Percentiles rank a stretch among this genome's conserved stretches.
Conservation (phyloP, 2,888 invertebrate genomes). For the Phyto melanocephala region DNA sequence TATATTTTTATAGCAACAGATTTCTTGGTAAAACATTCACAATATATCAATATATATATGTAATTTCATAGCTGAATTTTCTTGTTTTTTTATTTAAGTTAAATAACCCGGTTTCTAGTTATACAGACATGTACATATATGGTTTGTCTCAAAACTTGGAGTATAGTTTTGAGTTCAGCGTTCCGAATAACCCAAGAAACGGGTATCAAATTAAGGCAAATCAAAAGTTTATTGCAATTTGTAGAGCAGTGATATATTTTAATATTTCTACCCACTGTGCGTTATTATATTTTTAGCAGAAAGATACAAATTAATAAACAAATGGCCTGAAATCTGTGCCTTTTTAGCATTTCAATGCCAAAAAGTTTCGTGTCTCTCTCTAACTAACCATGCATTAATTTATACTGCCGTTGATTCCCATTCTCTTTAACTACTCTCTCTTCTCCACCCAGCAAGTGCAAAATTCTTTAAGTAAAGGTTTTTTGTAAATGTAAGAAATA, state of each 20-base stretch:
- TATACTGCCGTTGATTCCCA: neutral
- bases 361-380: neutral
- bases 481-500: neutral
- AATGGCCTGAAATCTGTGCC: neutral
- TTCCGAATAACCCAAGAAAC: too few species aligned
- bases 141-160: too few species aligned
- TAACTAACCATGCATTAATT: neutral
- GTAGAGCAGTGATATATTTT: neutral
- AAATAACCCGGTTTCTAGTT: too few species aligned
- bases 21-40: too few species aligned
- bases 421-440: neutral
- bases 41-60: too few species aligned
- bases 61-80: too few species aligned
- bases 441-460: neutral
- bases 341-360: constrained; percentile 21
- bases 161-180: too few species aligned
- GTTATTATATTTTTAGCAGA: neutral
- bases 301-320: neutral
- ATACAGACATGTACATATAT: too few species aligned
- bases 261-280: neutral
- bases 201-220: too few species aligned
- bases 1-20: too few species aligned
- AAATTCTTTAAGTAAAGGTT: neutral
- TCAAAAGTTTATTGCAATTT: too few species aligned
- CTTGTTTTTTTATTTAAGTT: too few species aligned